These are phyloP conservation scores for Sylvicola cinctus DNA, from an alignment of 2,888 invertebrate species.

Conservation along the genomic window DNA sequence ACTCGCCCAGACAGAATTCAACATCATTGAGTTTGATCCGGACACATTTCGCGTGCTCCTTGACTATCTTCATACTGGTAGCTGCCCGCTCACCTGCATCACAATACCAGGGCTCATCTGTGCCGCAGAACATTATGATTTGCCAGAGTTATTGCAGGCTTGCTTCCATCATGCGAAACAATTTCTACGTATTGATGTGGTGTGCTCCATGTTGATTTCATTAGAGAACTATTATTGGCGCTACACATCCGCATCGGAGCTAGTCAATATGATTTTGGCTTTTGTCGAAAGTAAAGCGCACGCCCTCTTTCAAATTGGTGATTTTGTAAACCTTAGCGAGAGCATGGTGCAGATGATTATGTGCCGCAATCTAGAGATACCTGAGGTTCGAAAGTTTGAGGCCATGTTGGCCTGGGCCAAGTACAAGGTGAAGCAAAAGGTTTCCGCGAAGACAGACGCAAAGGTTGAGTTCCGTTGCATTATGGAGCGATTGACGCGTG, in stretches of 20 bases:
- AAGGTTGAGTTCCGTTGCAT: conserved; percentile 80
- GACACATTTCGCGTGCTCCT: conserved; percentile 79
- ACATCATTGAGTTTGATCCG: conserved; percentile 86
- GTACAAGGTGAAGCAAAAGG: conserved; percentile 52
- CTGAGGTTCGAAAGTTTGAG: conserved; percentile 79
- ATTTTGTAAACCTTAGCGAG: conserved; percentile 74
- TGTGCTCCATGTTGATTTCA: conserved; percentile 79
- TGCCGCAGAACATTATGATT: conserved; percentile 85
- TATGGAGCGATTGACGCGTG: conserved; percentile 77
- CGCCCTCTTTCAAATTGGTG: conserved; percentile 62
- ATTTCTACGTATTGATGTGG: conserved; percentile 78
- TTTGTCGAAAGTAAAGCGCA: conserved; percentile 76
- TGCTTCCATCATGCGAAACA: conserved; percentile 93
- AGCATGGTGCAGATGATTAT: conserved; percentile 91
- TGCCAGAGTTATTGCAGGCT: conserved; percentile 78
- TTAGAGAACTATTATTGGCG: conserved; percentile 91
- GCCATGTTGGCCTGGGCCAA: conserved; percentile 84
- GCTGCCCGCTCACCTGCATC: conserved; percentile 77
- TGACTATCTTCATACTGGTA: conserved; percentile 83
- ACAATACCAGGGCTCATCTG: conserved; percentile 80
- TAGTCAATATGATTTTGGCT: conserved; percentile 84
- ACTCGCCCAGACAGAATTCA: conserved; percentile 79
- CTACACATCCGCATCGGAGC: conserved; percentile 79
- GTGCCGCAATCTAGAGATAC: conserved; percentile 75
- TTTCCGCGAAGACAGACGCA: conserved; percentile 62